A percentile compares a stretch with the other conserved stretches of the same genome.
Evolutionary conservation across 2,888 invertebrate species (phyloP).

Genomic region (Nephrotoma flavescens): DNA sequence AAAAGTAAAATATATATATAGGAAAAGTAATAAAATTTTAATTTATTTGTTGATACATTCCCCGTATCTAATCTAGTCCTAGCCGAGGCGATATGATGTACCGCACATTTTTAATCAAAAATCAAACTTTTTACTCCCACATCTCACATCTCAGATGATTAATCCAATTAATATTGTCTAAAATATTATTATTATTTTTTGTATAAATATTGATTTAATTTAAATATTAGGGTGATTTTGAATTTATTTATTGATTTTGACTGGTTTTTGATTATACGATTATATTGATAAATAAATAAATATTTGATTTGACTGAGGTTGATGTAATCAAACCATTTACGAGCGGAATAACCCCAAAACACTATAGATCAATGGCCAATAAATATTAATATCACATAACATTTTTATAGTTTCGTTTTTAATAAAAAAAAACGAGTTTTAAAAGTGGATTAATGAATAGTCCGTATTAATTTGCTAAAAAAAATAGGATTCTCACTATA

Average conservation of each 20-base stretch:
- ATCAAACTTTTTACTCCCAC: neutral
- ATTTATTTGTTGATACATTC: neutral
- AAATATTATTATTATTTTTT: neutral
- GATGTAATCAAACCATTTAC: neutral
- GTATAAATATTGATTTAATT: neutral
- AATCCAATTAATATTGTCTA: neutral
- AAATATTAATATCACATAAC: too few relatives aligned
- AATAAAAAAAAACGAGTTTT: too few relatives aligned
- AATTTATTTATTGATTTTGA: neutral
- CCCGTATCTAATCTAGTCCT: neutral
- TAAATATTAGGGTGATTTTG: neutral
- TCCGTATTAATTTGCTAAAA: too few relatives aligned
- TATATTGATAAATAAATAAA: neutral
- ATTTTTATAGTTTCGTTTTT: too few relatives aligned
- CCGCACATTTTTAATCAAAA: neutral
- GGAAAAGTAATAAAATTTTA: neutral
- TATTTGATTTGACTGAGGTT: neutral
- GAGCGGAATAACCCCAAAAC: neutral
- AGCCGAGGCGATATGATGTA: neutral
- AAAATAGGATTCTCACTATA: too few relatives aligned
- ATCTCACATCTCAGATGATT: neutral
- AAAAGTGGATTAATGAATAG: too few relatives aligned
- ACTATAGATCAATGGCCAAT: neutral
- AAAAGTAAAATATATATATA: neutral
- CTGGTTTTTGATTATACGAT: neutral